These are phyloP conservation scores for Lumbricus terrestris DNA, from an alignment of 2,888 invertebrate species.

Conservation along the genomic window DNA sequence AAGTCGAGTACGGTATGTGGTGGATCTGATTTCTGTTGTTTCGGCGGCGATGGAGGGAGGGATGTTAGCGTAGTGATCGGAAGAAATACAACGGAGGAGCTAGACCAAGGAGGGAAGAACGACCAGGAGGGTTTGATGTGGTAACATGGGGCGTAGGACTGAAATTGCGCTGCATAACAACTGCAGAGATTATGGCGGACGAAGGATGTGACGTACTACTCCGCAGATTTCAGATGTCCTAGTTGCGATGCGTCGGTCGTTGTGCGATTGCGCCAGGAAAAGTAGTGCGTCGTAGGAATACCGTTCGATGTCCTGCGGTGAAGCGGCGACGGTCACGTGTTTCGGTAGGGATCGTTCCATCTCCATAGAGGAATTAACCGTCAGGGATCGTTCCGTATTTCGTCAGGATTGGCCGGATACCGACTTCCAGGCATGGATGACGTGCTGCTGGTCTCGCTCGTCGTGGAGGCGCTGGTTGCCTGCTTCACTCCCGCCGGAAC, in stretches of 20 bases:
- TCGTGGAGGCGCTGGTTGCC: not conserved
- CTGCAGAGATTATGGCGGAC: not conserved
- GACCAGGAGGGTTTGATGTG: not conserved
- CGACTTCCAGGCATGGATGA: slow-evolving; percentile 4
- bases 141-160: not conserved
- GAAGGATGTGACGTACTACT: not conserved
- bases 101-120: not conserved
- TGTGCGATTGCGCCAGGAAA: not conserved
- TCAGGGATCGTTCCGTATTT: slow-evolving; percentile 4
- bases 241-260: not conserved
- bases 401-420: not conserved
- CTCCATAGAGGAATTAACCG: not conserved
- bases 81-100: not conserved
- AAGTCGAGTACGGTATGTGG: too few relatives aligned
- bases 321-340: not conserved
- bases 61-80: not conserved
- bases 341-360: slow-evolving; percentile 8
- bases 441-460: not conserved
- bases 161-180: not conserved
- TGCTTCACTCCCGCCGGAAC: not conserved
- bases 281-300: slow-evolving; percentile 10
- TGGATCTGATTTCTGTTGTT: not conserved
- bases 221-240: not conserved
- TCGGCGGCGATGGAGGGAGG: not conserved
- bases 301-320: slow-evolving; percentile 4